A percentile compares a stretch with the other conserved stretches of the same genome.
phyloP scores from a whole-genome alignment of 2,797 vertebrate genomes.

The Anabacerthia variegaticeps region DNA sequence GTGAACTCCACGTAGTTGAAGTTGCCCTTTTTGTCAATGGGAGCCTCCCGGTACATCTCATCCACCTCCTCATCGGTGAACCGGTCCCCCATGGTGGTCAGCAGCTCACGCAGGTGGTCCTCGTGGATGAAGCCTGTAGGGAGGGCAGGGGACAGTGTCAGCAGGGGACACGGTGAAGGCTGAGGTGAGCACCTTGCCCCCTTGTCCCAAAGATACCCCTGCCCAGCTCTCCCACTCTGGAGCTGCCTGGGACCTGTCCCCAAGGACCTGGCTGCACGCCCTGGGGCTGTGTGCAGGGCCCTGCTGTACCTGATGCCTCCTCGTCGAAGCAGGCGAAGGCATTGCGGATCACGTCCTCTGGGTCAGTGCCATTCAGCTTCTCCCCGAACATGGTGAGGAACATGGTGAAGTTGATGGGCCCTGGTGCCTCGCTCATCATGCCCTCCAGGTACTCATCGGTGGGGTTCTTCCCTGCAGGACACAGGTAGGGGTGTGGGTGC shows the following conservation, averaged over 20 bases:
- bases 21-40: constrained; percentile 98
- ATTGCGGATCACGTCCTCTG: constrained; percentile 96
- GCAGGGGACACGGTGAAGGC: neutral
- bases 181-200: rapidly evolving
- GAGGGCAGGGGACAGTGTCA: rapidly evolving
- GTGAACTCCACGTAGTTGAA: constrained; percentile 99
- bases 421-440: constrained; percentile 98
- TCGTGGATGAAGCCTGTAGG: constrained; percentile 91
- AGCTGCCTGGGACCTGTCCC: neutral
- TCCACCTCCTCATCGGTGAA: constrained; percentile 98
- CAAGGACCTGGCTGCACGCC: rapidly evolving
- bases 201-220: too few species aligned
- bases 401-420: constrained; percentile 99
- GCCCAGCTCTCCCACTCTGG: neutral
- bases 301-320: constrained; percentile 88
- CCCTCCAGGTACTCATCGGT: constrained; percentile 96
- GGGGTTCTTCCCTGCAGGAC: constrained; percentile 90
- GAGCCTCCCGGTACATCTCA: constrained; percentile 96
- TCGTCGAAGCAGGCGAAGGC: constrained; percentile 98
- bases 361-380: constrained; percentile 95
- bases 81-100: constrained; percentile 98
- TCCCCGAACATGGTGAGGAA: constrained; percentile 99
- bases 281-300: rapidly evolving
- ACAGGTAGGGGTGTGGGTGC: neutral
- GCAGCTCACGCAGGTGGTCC: constrained; percentile 95